Base-by-base conservation (phyloP, 2,797 vertebrate species). In the Pseudomugil tenellus region DNA sequence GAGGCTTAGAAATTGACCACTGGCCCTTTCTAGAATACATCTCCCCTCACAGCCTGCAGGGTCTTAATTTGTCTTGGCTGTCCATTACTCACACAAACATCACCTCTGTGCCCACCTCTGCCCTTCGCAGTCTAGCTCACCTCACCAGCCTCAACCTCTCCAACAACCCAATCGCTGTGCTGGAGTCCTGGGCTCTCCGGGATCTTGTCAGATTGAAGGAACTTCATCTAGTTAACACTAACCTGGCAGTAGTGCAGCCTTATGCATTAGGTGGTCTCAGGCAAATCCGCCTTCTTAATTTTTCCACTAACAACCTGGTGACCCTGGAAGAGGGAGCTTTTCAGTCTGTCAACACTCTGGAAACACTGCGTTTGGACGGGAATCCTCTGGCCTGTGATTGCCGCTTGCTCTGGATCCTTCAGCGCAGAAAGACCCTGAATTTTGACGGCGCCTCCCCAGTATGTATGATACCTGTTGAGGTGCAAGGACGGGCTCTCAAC, bases 301-400 rank as follows among this genome's bases (percentile, higher is more conserved):
- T 99, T 43, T 99, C 98, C 66, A 84, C 94, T 74, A 99, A 99
- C 79, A 92, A 88, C 58, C 90, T 99, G 69, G 93, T 95, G 74
- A 98, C 96, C 0, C 82, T 99, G 85, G 98, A 99, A 75, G 98
- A 99, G 66, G 93, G 90, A 69, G 92, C 96, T 51, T 98, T 99
- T 90, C 97, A 98, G 80, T 98, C 97, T 0, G 95, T 98, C 26
- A 97, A 97, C 92, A 97, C 95, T 0, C 89, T 99, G 87, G 97
- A 98, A 90, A 96, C 95, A 0, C 89, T 99, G 77, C 94, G 98
- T 4, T 90, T 98, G 67, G 98, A 99, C 64, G 93, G 93, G 39
- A 99, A 99, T 87, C 98, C 98, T 6, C 87, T 99, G 74, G 95
- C 96, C 61, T 99, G 98, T 0, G 98, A 99, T 91, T 99, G 98